phyloP scores from a whole-genome alignment of 2,888 invertebrate genomes.

The Cerastis rubricosa region DNA sequence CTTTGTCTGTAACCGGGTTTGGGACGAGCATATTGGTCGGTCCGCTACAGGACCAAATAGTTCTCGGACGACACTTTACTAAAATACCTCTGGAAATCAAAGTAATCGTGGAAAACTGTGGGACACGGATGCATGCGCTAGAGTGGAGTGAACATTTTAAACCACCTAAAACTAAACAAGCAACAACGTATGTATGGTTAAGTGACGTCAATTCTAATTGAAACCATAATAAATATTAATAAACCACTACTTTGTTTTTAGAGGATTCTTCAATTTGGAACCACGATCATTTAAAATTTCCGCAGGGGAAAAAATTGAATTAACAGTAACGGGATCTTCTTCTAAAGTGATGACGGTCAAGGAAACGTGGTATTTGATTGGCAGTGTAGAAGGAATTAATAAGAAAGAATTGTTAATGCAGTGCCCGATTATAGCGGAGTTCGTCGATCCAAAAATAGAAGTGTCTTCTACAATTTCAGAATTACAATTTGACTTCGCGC shows the following conservation, averaged over 20 bases:
- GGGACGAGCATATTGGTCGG: conserved; percentile 93
- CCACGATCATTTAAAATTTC: conserved; percentile 86
- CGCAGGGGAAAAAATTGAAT: conserved; percentile 83
- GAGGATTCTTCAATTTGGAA: conserved; percentile 86
- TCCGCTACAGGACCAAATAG: conserved; percentile 90
- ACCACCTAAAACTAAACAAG: conserved; percentile 82
- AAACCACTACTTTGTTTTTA: conserved; percentile 57
- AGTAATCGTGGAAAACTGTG: conserved; percentile 90
- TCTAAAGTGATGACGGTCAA: conserved; percentile 82
- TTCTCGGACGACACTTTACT: conserved; percentile 92
- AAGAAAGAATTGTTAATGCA: conserved; percentile 89
- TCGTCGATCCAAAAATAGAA: conserved; percentile 91
- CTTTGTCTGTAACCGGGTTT: conserved; percentile 91
- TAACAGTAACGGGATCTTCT: conserved; percentile 82
- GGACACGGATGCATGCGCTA: conserved; percentile 88
- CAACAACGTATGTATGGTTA: conserved; percentile 74
- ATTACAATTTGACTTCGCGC: conserved; percentile 88
- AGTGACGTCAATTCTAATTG: background rate
- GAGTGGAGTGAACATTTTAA: conserved; percentile 89
- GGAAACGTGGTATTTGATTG: conserved; percentile 91
- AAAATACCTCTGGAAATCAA: conserved; percentile 83
- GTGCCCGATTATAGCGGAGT: conserved; percentile 88
- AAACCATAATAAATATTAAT: background rate
- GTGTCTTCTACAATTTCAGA: conserved; percentile 86
- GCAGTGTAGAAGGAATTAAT: conserved; percentile 88